Conservation (phyloP, 2,113 vertebrate genomes). For the Corythaeola cristata region DNA sequence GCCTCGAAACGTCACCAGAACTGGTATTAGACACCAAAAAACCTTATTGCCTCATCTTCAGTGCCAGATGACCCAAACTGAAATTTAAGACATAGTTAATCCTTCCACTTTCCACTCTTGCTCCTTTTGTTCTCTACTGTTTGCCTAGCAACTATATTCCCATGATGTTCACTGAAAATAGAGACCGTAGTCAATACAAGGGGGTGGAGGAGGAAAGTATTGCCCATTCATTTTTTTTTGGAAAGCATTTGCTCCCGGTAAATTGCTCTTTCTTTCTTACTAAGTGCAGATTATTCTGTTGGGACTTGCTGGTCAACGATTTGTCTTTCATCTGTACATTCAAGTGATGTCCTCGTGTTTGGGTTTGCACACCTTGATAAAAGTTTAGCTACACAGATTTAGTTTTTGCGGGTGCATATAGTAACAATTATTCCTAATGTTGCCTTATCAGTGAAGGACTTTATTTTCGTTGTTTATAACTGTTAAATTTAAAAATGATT, state of each 20-base stretch:
- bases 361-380: neutral
- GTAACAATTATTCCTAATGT: neutral
- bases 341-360: neutral
- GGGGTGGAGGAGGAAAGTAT: neutral
- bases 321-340: neutral
- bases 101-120: neutral
- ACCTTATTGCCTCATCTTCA: neutral
- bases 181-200: neutral
- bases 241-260: neutral
- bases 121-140: neutral
- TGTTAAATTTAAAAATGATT: neutral
- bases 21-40: neutral
- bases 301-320: neutral
- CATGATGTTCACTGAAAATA: neutral
- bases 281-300: neutral
- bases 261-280: neutral
- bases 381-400: neutral
- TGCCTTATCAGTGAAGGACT: neutral
- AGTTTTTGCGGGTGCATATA: neutral
- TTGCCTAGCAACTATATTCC: neutral
- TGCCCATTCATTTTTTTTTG: fast-evolving
- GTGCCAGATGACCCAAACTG: neutral
- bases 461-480: neutral
- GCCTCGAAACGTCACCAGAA: fast-evolving
- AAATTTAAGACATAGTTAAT: neutral